Base-by-base conservation (phyloP, 2,888 invertebrate genomes). In the Athripsodes cinereus region DNA sequence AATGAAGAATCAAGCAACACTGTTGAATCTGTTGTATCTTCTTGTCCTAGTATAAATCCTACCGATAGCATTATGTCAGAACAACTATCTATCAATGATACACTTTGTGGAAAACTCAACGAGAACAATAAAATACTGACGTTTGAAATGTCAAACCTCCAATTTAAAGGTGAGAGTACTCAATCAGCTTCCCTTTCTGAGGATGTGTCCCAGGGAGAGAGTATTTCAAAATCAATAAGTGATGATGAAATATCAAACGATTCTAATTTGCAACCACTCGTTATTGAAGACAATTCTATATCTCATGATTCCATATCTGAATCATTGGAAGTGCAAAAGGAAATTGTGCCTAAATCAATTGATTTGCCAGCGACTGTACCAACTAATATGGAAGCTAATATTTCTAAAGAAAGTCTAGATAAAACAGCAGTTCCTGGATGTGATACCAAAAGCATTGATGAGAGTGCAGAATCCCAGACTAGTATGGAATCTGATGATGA, bases 401-500 rank as follows among this genome's bases (percentile, higher is more conserved):
- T n/a, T n/a, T 18, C 44, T 6, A 13, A 6, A 6, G 13, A 44
- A 13, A 6, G 6, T 18, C 6, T 18, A 44, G 13, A 3, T 13
- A 44, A 44, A 13, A 18, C n/a, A 6, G 18, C 3, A 6, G 26
- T 26, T 26, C 5, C 26, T 10, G 10, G 10, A 6, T 3, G 3
- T 3, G 40, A 40, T 16, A 13, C 13, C 31, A 21, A 47, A 26
- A 54, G 11, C 31, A 20, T 5, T n/a, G 40, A 13, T 40, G 40
- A 40, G 16, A n/a, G 16, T 40, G 13, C 46, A 20, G 57, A 53
- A 47, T 59, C 59, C 1, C 60, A 58, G 40, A 53, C 58, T 16
- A 61, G 55, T 26, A 22, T 59, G 21, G 62, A 62, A 3, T 62
- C 62, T 13, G 62, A 62, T 22, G 62, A 62, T 22, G 60, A 60